Base-by-base conservation (phyloP, 2,888 invertebrate species). In the Altica lythri region DNA sequence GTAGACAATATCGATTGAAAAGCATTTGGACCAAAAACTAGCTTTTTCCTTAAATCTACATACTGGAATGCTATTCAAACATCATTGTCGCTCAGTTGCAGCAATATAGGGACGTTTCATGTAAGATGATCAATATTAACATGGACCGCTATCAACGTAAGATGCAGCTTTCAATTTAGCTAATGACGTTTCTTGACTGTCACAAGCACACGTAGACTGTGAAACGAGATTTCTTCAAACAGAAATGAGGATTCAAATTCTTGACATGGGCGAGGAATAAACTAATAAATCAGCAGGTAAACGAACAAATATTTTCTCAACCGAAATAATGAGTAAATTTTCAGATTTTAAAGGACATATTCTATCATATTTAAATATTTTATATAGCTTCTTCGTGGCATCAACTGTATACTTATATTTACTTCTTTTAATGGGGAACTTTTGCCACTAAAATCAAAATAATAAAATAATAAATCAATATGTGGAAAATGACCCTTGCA, bases 161-260 rank as follows among this genome's bases (percentile, higher is more conserved):
- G 75, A 76, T 76, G 76, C 75, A 75, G 75, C 76, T 75, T 76
- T 76, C 76, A 76, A 76, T 76, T 76, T 76, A 71, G 75, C 76
- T 76, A 76, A 76, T 76, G 76, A 76, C 75, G 74, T 75, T 75
- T 73, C 72, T 75, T 73, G 75, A 74, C 75, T 75, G 76, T 76
- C 76, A 73, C 73, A 70, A 72, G 74, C 75, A 75, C 65, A 75
- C 75, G 73, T 68, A 71, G 72, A 72, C 73, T 72, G 72, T 68
- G 70, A 71, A 70, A 72, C 65, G 71, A 72, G 71, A 72, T 72
- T 71, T 72, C 8, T 40, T 30, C 40, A 30, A 48, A 48, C 40
- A 40, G 40, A 48, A 47, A 40, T 38, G 17, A 40, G 32, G 13
- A 40, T 48, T 48, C 25, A 48, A 68, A 70, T 34, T 51, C 18